Evolutionary conservation across 2,113 vertebrate species (phyloP).

Genomic region (Sylvilagus bachmani): DNA sequence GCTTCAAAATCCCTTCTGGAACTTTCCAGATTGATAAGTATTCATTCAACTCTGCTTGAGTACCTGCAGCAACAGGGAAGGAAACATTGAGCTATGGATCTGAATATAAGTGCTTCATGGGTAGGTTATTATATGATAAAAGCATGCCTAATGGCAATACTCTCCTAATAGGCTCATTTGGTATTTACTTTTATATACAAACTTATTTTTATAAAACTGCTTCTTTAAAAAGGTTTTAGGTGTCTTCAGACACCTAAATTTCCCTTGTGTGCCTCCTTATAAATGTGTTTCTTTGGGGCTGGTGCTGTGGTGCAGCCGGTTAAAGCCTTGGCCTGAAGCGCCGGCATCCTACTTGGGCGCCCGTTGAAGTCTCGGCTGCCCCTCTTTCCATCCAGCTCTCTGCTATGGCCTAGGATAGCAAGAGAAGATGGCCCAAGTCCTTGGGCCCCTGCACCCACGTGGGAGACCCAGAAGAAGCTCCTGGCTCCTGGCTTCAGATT

Average conservation of each 20-base stretch:
- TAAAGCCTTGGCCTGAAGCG: no score
- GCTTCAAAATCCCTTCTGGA: constrained; percentile 59
- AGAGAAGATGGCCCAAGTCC: no score
- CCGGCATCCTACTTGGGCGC: no score
- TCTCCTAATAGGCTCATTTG: constrained; percentile 37
- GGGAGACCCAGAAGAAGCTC: no score
- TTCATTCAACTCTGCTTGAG: constrained; percentile 16
- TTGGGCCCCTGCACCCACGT: no score
- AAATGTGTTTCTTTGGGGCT: not conserved
- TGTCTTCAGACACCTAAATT: constrained; percentile 36
- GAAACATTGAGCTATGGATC: not conserved
- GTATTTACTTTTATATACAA: constrained; percentile 46
- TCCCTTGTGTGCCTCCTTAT: constrained; percentile 29
- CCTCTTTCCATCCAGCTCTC: no score
- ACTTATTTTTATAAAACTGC: constrained; percentile 60
- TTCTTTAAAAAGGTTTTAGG: constrained; percentile 40
- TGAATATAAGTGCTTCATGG: constrained; percentile 41
- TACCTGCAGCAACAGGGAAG: not conserved
- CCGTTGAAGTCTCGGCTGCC: no score
- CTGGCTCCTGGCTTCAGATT: no score
- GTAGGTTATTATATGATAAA: constrained; percentile 64
- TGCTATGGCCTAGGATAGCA: no score
- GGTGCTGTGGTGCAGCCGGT: no score
- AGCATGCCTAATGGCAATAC: not conserved
- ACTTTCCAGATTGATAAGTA: not conserved